Evolutionary conservation across 2,113 vertebrate genomes (phyloP).

Genomic region (Gobiocypris rarus): DNA sequence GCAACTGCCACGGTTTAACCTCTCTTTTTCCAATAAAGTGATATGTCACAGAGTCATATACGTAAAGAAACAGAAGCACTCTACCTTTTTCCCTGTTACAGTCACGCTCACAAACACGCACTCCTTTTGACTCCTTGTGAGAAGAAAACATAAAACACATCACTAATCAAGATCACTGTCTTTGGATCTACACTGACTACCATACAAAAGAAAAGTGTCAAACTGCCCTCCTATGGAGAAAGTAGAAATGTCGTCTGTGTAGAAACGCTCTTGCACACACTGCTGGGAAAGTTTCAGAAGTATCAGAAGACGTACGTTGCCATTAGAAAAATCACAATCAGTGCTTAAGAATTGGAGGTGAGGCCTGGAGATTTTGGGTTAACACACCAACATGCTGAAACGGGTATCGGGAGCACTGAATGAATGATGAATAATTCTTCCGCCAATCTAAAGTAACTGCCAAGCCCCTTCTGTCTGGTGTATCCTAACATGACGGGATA

Average conservation of each 20-base stretch:
- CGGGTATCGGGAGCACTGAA: background rate
- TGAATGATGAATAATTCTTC: conserved; percentile 1
- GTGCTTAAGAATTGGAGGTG: background rate
- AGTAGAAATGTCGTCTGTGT: conserved; percentile 53
- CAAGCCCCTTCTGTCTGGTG: background rate
- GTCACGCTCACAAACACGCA: conserved; percentile 69
- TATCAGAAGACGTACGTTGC: conserved; percentile 8
- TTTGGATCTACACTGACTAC: conserved; percentile 53
- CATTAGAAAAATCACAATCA: conserved; percentile 5
- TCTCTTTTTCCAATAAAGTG: conserved; percentile 40
- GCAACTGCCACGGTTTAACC: conserved; percentile 47
- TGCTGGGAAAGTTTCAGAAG: conserved; percentile 41
- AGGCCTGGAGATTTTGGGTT: background rate
- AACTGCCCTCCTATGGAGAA: conserved; percentile 69
- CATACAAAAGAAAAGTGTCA: conserved; percentile 78
- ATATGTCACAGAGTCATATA: conserved; percentile 42
- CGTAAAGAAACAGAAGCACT: conserved; percentile 34
- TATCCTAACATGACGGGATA: background rate
- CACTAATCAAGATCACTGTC: conserved; percentile 53
- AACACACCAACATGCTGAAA: conserved; percentile 6
- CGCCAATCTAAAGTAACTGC: background rate
- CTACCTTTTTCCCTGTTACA: conserved; percentile 26
- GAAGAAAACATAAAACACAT: conserved; percentile 78
- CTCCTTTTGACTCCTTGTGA: conserved; percentile 59
- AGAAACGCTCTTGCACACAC: conserved; percentile 51